phyloP scores from a whole-genome alignment of 2,797 vertebrate genomes.

The Morus bassanus region DNA sequence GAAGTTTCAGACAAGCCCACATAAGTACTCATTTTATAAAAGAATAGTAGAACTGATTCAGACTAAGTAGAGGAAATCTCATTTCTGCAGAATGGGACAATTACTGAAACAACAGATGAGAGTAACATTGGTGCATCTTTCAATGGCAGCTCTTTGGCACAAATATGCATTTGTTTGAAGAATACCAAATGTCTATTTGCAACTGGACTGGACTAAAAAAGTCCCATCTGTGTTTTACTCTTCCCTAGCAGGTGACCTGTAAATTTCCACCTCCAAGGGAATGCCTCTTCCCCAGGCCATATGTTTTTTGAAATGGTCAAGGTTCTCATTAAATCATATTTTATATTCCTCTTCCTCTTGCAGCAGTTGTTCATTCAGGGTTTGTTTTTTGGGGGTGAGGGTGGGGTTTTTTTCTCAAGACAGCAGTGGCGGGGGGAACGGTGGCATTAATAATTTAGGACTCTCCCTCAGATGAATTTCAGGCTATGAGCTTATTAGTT shows the following conservation, averaged over 20 bases:
- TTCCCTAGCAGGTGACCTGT: background rate
- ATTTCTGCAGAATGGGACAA: background rate
- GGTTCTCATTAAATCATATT: background rate
- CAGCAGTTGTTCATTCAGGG: background rate
- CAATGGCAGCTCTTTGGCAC: conserved; percentile 16
- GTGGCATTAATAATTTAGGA: background rate
- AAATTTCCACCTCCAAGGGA: background rate
- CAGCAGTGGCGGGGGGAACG: background rate
- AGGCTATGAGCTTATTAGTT: background rate
- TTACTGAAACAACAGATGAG: conserved; percentile 32
- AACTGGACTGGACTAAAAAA: background rate
- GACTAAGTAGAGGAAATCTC: background rate
- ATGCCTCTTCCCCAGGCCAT: background rate
- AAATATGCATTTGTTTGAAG: conserved; percentile 7
- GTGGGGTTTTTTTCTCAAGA: background rate
- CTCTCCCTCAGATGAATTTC: background rate
- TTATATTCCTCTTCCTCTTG: background rate
- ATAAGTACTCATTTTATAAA: background rate
- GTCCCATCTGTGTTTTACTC: background rate
- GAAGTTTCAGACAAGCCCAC: background rate
- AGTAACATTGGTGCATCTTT: conserved; percentile 2
- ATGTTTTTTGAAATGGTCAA: background rate
- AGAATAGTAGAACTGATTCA: conserved; percentile 19
- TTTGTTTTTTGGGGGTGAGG: fast-evolving
- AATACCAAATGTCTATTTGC: conserved; percentile 33